These are phyloP conservation scores for Ellobius talpinus DNA, from an alignment of 2,113 vertebrate species.

Conservation along the genomic window DNA sequence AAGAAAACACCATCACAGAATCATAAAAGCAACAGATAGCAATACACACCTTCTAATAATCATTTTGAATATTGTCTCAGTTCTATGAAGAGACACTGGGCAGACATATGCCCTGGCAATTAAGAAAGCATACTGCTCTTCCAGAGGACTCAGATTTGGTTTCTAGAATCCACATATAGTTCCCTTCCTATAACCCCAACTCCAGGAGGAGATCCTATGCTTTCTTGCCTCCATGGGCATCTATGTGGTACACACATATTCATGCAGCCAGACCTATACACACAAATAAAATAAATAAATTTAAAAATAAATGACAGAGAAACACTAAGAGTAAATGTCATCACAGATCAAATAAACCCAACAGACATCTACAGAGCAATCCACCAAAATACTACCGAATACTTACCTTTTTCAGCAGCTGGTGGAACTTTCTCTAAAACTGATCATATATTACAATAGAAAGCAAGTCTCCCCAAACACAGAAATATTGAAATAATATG, in stretches of 20 bases:
- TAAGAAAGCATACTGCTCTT: background rate
- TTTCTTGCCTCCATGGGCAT: no score
- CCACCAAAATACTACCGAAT: no score
- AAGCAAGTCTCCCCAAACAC: no score
- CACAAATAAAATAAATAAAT: background rate
- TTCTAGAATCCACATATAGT: background rate
- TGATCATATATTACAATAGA: no score
- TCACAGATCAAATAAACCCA: no score
- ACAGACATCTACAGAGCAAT: no score
- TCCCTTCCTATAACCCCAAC: background rate
- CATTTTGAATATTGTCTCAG: background rate
- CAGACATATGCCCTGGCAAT: background rate
- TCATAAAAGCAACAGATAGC: background rate
- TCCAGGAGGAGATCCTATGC: background rate
- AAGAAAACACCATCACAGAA: background rate
- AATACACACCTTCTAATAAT: background rate
- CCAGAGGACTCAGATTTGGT: background rate
- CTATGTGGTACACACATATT: background rate
- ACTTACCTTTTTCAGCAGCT: no score
- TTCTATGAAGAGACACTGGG: background rate
- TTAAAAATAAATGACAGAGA: background rate
- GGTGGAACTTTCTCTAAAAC: no score
- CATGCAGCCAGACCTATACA: background rate
- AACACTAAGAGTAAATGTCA: no score
- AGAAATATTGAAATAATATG: no score